These are phyloP conservation scores for Chromis chromis DNA, from an alignment of 2,797 vertebrate genomes.

Conservation along the genomic window DNA sequence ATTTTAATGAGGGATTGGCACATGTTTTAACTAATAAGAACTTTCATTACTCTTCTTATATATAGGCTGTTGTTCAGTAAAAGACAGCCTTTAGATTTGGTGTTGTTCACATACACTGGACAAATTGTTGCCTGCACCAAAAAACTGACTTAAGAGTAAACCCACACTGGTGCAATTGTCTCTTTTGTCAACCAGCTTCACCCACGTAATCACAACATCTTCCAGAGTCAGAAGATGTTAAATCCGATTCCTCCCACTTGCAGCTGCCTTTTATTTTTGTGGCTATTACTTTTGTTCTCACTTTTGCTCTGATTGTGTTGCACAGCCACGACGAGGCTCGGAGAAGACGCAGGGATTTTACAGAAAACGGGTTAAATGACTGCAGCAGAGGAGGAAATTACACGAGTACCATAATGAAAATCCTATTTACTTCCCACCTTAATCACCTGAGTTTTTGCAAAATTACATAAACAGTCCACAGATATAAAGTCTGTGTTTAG, in stretches of 20 bases:
- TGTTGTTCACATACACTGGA: neutral
- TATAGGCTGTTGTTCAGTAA: no score
- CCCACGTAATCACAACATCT: constrained; percentile 68
- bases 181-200: constrained; percentile 58
- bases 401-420: neutral
- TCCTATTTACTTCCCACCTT: neutral
- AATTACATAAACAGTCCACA: neutral
- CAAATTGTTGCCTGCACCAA: constrained; percentile 4
- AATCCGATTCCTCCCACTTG: constrained; percentile 72
- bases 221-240: constrained; percentile 61
- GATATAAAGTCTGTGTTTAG: constrained; percentile 22
- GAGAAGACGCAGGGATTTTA: constrained; percentile 1
- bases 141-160: constrained; percentile 28
- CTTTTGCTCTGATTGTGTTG: constrained; percentile 35
- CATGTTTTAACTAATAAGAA: no score
- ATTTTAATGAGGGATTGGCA: no score
- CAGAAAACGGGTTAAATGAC: constrained; percentile 16
- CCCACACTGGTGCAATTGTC: constrained; percentile 58
- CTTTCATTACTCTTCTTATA: no score
- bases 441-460: constrained; percentile 30
- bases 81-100: neutral
- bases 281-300: constrained; percentile 54
- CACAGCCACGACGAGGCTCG: neutral
- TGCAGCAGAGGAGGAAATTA: constrained; percentile 18
- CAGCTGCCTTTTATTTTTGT: constrained; percentile 66